Base-by-base conservation (phyloP, 2,797 vertebrate species). In the Cynopterus sphinx region DNA sequence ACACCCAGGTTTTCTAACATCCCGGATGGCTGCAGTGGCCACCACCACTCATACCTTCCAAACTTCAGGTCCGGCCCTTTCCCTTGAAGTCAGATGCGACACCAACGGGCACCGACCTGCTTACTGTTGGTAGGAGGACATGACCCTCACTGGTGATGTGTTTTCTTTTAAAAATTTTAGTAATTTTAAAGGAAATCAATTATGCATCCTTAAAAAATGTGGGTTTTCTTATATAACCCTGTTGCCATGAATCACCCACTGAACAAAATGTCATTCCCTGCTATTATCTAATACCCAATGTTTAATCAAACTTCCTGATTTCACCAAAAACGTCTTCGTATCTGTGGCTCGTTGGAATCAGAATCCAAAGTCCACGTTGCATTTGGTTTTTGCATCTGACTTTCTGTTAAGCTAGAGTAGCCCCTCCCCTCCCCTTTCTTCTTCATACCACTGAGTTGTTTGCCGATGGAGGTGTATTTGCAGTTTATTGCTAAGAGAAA, bases 171-270 rank as follows among this genome's bases (percentile, higher is more conserved):
- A 8, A 94, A 77, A 68, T 19, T 33, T 84, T 83, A 82, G 24
- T 84, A 28, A 84, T 87, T 87, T 90, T 89, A 87, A 93, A 94
- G 39, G 13, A 79, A 96, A 93, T 31, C 68, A 75, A 39, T 89
- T 71, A 81, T 10, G 10, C 26, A 70, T 94, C 49, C 93, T 90
- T 65, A 5, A 49, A 90, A 90, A 85, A 85, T 67, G 86, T 15
- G 31, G 24, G 28, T 28, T 91, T 92, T 65, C 31, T 87, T 83
- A 70, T 1, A 4, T 83, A 74, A 88, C 36, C 61, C 61, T 43
- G 16, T 31, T 87, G 65, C 49, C 90, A 70, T 57, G 39, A 74
- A 82, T 49, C 49, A 49, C 33, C 81, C 41, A 33, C 2, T 73
- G 24, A 93, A 87, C 39, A 91, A 78, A 87, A 46, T 17, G 21